phyloP scores from a whole-genome alignment of 2,888 invertebrate species.

The Lapara coniferarum region DNA sequence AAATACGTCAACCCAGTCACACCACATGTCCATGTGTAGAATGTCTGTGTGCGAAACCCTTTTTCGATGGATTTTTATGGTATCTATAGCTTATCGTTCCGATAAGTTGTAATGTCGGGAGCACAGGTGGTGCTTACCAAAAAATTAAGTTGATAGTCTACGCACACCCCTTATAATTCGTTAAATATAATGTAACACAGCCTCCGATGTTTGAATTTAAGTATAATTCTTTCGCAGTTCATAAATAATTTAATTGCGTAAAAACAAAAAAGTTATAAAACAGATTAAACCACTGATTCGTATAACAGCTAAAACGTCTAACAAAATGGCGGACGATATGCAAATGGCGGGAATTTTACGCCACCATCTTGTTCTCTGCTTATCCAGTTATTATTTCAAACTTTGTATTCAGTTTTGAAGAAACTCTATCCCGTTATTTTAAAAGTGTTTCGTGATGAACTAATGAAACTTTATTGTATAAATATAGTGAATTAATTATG shows the following conservation, averaged over 20 bases:
- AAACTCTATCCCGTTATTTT: neutral
- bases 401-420: slow-evolving; percentile 11
- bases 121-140: too few species aligned
- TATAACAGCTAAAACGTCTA: slow-evolving; percentile 55
- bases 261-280: slow-evolving; percentile 17
- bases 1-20: too few species aligned
- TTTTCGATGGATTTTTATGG: too few species aligned
- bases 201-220: neutral
- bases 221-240: neutral
- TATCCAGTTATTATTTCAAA: slow-evolving; percentile 15
- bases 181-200: too few species aligned
- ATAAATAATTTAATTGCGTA: neutral
- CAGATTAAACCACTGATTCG: slow-evolving; percentile 44
- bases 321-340: slow-evolving; percentile 61
- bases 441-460: neutral
- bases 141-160: too few species aligned
- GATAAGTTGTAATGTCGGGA: too few species aligned
- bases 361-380: slow-evolving; percentile 44
- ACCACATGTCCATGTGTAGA: too few species aligned
- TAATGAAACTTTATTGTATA: too few species aligned
- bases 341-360: slow-evolving; percentile 54
- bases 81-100: too few species aligned
- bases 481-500: too few species aligned
- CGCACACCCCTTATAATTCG: too few species aligned
- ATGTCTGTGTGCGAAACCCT: too few species aligned